phyloP scores from a whole-genome alignment of 1,140 invertebrate species.

The Drosophila fuyamai region DNA sequence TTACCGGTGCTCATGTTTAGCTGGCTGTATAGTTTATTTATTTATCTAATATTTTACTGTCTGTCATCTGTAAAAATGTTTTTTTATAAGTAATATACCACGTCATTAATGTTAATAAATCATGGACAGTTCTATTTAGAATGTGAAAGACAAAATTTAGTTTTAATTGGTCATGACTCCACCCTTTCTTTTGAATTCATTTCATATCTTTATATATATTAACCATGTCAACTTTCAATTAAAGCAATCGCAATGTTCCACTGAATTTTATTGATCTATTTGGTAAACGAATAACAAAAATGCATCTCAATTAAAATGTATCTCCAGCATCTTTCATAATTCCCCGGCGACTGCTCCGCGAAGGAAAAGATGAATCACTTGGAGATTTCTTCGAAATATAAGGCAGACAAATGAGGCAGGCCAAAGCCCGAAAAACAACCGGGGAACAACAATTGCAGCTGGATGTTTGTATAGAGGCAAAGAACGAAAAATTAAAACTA shows the following conservation, averaged over 20 bases:
- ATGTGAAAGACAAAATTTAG: neutral
- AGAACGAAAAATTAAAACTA: conserved; percentile 54
- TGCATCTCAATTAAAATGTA: conserved; percentile 54
- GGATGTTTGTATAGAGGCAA: conserved; percentile 43
- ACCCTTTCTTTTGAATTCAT: neutral
- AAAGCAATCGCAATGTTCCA: conserved; percentile 7
- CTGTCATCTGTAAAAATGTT: too few relatives aligned
- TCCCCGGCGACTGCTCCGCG: conserved; percentile 11
- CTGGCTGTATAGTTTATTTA: too few relatives aligned
- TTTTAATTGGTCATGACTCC: neutral
- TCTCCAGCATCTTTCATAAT: conserved; percentile 44
- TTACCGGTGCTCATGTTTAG: too few relatives aligned
- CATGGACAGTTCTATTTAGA: neutral
- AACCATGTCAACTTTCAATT: conserved; percentile 24
- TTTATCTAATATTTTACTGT: too few relatives aligned
- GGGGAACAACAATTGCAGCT: conserved; percentile 41
- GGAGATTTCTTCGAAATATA: conserved; percentile 35
- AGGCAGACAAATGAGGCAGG: conserved; percentile 19
- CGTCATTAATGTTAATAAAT: too few relatives aligned
- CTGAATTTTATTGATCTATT: conserved; percentile 9
- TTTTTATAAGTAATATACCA: too few relatives aligned
- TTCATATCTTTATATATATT: conserved; percentile 2
- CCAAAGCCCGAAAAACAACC: conserved; percentile 39
- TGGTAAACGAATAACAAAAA: conserved; percentile 10
- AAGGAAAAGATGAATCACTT: conserved; percentile 43